Conservation (phyloP, 2,797 vertebrate species). For the Melanotaenia pygmaea region DNA sequence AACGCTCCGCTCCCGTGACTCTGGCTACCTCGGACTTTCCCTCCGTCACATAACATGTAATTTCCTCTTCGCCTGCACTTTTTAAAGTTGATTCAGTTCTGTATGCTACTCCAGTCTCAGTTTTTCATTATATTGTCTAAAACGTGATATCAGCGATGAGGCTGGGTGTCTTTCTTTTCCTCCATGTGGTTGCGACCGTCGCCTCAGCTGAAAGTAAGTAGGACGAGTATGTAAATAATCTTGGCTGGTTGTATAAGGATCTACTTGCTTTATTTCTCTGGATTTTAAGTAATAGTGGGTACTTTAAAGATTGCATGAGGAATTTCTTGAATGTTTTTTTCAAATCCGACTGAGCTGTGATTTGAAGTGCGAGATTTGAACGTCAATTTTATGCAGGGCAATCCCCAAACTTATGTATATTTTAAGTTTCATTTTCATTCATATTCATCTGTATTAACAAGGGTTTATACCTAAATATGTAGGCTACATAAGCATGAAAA, state of each 20-base stretch:
- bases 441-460: neutral
- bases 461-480: too few relatives aligned
- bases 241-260: too few relatives aligned
- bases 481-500: too few relatives aligned
- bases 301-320: neutral
- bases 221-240: constrained; percentile 1
- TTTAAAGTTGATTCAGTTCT: neutral
- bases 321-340: neutral
- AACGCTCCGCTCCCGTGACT: constrained; percentile 16
- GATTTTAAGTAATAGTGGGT: too few relatives aligned
- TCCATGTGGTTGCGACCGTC: constrained; percentile 11
- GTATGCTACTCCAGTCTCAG: neutral
- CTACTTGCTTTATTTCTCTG: too few relatives aligned
- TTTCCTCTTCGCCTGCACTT: neutral
- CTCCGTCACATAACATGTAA: neutral
- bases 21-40: constrained; percentile 23
- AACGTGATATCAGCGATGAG: constrained; percentile 29
- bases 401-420: constrained; percentile 1
- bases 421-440: constrained; percentile 29
- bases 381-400: neutral
- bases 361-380: neutral
- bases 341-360: neutral
- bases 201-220: constrained; percentile 67
- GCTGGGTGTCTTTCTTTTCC: constrained; percentile 28
- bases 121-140: neutral